phyloP scores from a whole-genome alignment of 2,797 vertebrate species.

The Ptychadena robeensis region DNA sequence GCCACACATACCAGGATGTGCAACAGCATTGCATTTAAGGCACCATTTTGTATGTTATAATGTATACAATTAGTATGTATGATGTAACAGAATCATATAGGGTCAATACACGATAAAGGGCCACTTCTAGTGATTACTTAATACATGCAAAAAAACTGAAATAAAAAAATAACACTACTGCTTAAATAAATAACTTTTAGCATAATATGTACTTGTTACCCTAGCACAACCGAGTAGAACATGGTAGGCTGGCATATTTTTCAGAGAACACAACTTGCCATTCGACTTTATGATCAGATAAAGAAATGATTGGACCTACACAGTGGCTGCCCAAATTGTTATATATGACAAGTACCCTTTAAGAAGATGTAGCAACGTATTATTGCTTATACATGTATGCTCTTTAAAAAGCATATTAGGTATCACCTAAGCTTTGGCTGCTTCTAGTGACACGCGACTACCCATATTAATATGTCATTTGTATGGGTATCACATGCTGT shows the following conservation, averaged over 20 bases:
- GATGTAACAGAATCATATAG: constrained; percentile 1
- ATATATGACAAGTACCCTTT: neutral
- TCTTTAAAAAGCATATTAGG: constrained; percentile 61
- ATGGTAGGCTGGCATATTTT: neutral
- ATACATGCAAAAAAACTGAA: constrained; percentile 67
- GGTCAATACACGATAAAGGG: constrained; percentile 44
- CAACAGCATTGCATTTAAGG: constrained; percentile 86
- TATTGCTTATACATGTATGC: constrained; percentile 74
- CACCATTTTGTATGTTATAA: constrained; percentile 82
- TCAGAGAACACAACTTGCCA: neutral
- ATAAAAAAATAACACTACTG: constrained; percentile 48
- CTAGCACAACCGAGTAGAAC: neutral
- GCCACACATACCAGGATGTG: constrained; percentile 69
- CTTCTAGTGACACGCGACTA: neutral
- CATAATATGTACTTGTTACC: constrained; percentile 54
- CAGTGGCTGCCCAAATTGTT: neutral
- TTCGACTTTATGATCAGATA: neutral
- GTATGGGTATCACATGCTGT: neutral
- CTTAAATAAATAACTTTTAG: constrained; percentile 76
- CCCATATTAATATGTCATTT: neutral
- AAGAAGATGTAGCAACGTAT: constrained; percentile 56
- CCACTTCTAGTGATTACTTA: constrained; percentile 63
- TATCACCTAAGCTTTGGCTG: constrained; percentile 8
- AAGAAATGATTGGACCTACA: no score
- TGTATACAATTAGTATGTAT: constrained; percentile 62